Conservation (phyloP, 2,888 invertebrate genomes). For the Rhimphoctona megacephalus region DNA sequence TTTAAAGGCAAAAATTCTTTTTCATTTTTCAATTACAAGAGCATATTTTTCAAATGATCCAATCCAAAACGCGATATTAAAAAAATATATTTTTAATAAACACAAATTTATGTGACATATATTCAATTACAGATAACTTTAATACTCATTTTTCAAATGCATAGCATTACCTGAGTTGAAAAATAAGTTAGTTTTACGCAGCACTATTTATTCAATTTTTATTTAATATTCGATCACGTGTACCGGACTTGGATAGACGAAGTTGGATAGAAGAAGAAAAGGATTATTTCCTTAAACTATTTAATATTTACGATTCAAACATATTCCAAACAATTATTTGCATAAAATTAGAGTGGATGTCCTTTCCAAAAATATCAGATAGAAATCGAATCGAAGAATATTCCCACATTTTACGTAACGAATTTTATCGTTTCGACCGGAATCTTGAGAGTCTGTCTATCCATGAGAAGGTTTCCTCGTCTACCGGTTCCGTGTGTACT, state of each 20-base stretch:
- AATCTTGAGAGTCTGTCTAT: constrained; percentile 54
- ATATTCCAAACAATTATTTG: background rate
- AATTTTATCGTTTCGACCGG: constrained; percentile 18
- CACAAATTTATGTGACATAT: too few relatives aligned
- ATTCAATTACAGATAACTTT: too few relatives aligned
- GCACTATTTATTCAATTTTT: too few relatives aligned
- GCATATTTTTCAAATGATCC: too few relatives aligned
- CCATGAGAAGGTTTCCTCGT: constrained; percentile 62
- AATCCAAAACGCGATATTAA: too few relatives aligned
- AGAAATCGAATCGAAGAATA: background rate
- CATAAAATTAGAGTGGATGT: background rate
- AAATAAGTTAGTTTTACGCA: too few relatives aligned
- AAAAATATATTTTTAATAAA: too few relatives aligned
- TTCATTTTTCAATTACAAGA: background rate
- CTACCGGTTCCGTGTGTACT: constrained; percentile 76
- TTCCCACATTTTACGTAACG: background rate
- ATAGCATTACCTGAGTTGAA: too few relatives aligned
- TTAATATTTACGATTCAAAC: background rate
- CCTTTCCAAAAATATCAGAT: background rate
- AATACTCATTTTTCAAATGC: too few relatives aligned
- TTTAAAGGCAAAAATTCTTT: background rate
- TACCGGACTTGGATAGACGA: too few relatives aligned
- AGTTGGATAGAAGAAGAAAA: too few relatives aligned
- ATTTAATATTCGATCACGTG: too few relatives aligned
- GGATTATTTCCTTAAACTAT: background rate